Evolutionary conservation across 2,797 vertebrate species (phyloP).

Genomic region (Oryzias dopingdopingensis): DNA sequence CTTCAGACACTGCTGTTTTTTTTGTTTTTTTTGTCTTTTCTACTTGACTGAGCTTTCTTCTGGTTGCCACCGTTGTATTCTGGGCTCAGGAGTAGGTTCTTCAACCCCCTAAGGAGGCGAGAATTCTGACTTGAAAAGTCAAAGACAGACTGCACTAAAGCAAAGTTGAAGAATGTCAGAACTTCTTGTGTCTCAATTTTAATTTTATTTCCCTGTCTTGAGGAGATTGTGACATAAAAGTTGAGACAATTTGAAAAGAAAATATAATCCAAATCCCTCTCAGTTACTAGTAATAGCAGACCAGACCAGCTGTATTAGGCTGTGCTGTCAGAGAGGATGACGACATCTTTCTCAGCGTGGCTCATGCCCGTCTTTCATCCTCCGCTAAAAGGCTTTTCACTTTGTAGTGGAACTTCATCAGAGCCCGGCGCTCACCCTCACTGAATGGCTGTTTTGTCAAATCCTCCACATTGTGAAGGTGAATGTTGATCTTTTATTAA

Average conservation of each 20-base stretch:
- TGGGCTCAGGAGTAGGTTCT: conserved; percentile 2
- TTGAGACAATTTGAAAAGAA: conserved; percentile 5
- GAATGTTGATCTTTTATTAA: conserved; percentile 18
- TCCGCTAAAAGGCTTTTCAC: conserved; percentile 72
- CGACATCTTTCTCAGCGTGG: conserved; percentile 33
- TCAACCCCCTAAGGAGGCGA: conserved; percentile 1
- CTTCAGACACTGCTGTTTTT: background rate
- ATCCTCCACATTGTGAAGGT: conserved; percentile 22
- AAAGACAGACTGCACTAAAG: conserved; percentile 15
- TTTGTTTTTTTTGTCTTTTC: background rate
- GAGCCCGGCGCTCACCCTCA: conserved; percentile 65
- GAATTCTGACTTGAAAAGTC: conserved; percentile 17
- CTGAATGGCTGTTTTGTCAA: conserved; percentile 54
- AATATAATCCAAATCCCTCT: conserved; percentile 5
- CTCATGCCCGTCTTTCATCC: conserved; percentile 72
- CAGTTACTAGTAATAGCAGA: conserved; percentile 7
- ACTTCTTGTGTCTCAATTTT: conserved; percentile 11
- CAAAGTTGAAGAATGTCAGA: conserved; percentile 2
- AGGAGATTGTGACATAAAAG: conserved; percentile 11
- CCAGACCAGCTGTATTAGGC: conserved; percentile 24
- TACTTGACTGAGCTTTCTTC: conserved; percentile 1
- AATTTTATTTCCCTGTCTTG: conserved; percentile 8
- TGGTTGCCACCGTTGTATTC: conserved; percentile 4
- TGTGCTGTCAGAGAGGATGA: conserved; percentile 56
- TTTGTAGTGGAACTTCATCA: conserved; percentile 82